Conservation (phyloP, 2,797 vertebrate genomes). For the Lindbergichthys nudifrons region DNA sequence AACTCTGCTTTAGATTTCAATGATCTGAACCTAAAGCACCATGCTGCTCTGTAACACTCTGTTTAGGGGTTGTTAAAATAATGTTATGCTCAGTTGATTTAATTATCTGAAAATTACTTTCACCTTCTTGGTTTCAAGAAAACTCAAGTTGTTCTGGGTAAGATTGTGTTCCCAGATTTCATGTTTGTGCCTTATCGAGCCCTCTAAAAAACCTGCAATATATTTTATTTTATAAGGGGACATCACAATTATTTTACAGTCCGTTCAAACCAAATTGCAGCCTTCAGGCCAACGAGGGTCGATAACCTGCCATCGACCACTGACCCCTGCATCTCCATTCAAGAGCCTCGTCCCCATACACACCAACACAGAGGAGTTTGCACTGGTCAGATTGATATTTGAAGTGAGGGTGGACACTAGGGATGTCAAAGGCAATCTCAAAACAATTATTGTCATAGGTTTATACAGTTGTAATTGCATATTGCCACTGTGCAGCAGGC, state of each 20-base stretch:
- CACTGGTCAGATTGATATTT: too few species aligned
- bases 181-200: background rate
- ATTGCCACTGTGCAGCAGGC: too few species aligned
- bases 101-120: background rate
- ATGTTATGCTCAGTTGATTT: background rate
- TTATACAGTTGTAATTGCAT: too few species aligned
- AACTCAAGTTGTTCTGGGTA: background rate
- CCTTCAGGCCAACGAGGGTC: background rate
- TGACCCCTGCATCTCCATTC: too few species aligned
- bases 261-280: background rate
- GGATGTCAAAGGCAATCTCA: too few species aligned
- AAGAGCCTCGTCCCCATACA: too few species aligned
- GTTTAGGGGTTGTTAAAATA: background rate
- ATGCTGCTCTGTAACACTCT: background rate
- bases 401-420: too few species aligned
- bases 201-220: background rate
- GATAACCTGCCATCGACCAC: too few species aligned
- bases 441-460: too few species aligned
- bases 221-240: background rate
- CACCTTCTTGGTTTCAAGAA: background rate
- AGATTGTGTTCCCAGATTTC: background rate
- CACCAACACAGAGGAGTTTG: too few species aligned
- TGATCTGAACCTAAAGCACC: background rate
- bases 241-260: too few species aligned
- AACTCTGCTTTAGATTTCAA: conserved; percentile 11